Evolutionary conservation across 2,113 vertebrate species (phyloP).

Genomic region (Dasyprocta punctata): DNA sequence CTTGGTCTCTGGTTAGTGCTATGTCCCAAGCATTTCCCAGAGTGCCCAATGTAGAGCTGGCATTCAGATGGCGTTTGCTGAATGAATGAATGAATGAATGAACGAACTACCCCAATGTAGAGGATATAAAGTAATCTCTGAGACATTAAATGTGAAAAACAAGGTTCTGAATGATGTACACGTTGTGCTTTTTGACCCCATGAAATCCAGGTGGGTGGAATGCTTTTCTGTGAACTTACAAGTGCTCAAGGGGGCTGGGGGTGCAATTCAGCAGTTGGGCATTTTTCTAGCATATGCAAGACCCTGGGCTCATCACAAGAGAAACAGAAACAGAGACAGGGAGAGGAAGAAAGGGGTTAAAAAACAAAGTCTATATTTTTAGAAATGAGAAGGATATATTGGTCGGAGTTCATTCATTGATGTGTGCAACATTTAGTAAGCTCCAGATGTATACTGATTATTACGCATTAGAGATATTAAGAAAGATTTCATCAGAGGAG

Average conservation of each 20-base stretch:
- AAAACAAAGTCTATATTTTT: background rate
- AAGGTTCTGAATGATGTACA: background rate
- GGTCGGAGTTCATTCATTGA: background rate
- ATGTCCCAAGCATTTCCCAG: background rate
- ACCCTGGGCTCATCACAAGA: background rate
- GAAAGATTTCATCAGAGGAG: background rate
- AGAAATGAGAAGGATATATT: background rate
- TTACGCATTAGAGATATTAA: background rate
- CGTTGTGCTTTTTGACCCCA: too few relatives aligned
- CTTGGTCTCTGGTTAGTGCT: background rate
- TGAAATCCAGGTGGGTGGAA: background rate
- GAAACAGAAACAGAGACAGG: background rate
- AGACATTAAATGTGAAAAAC: background rate
- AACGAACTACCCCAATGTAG: background rate
- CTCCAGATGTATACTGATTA: background rate
- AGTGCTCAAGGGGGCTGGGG: background rate
- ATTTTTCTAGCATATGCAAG: background rate
- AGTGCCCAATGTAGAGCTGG: background rate
- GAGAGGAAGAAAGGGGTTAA: background rate
- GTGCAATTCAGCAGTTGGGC: too few relatives aligned
- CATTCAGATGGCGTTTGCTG: background rate
- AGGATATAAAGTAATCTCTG: background rate
- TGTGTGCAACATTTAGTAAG: background rate
- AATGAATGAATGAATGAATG: background rate
- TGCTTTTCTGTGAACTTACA: background rate